Evolutionary conservation across 2,888 invertebrate species (phyloP), one percentile per base, ranked within the genome.

Genomic region (Gymnosoma rotundatum): DNA sequence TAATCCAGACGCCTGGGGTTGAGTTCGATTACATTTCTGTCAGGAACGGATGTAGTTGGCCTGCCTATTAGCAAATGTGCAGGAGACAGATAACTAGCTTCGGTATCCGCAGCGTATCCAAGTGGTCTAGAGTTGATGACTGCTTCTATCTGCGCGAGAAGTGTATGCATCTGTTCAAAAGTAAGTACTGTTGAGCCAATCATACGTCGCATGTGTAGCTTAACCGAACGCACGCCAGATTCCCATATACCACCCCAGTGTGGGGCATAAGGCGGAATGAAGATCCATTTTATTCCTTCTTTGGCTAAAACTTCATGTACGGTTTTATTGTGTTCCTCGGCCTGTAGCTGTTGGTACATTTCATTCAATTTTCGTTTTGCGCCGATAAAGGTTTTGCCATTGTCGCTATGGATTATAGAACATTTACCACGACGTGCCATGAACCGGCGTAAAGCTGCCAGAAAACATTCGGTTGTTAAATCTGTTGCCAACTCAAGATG

Each of bases 311-410:
- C 69, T 21, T 42, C 69, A 16, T 78, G 69, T 32, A 67, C 25
- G 21, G 45, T 58, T 16, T 38, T 20, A 50, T 70, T 75, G 45
- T 54, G 52, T 32, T 36, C 18, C 14, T 73, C 73, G 16, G 73
- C 20, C 21, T 61, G 38, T 0, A 74, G 14, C 2, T 64, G 63
- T 38, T 66, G 60, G 52, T 86, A 75, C 74, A 87, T 79, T n/a
- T 86, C 78, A n/a, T 67, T 80, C 1, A 86, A 38, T 4, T 25
- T 61, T 2, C 85, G 78, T 12, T 76, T 79, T 8, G 81, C 81
- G 14, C 83, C 83, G 1, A 83, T 25, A 36, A 86, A 86, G 42
- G 86, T 86, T 12, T 72, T 80, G 1, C 84, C 84, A 20, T 86
- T 84, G 66, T 78, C 75, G n/a, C 81, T 83, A 21, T 67, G 83